Evolutionary conservation across 2,888 invertebrate species (phyloP), one percentile per base, ranked within the genome.

Genomic region (Oscheius sp.): DNA sequence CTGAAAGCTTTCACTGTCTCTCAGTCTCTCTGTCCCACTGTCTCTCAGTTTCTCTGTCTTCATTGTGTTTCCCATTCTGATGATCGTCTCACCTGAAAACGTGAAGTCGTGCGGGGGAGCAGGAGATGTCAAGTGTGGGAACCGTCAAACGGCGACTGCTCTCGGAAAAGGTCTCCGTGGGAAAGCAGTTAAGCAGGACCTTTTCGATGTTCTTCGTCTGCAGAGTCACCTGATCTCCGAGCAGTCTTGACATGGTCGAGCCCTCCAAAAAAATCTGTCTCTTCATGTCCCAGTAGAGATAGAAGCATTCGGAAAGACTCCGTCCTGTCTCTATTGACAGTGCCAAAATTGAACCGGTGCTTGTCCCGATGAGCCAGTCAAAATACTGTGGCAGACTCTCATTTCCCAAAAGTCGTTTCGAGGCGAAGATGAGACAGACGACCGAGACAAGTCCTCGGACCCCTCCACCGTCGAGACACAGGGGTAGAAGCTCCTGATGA

Each of bases 231-330:
- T 85, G 86, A 73, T 86, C 85, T 48, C 86, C 85, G 33, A 87
- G 79, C 9, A 87, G 80, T 37, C 87, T 71, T 59, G 85, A 76
- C 76, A 87, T 79, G 1, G 87, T 86, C 33, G 81, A 80, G 55
- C 85, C 86, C 63, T 85, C 84, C 13, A 87, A 66, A 60, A 87
- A 87, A 47, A 87, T 87, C 75, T 84, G 76, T 37, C 74, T 63
- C 66, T 87, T 87, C 87, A 87, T 87, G 59, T 87, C 83, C 86
- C 86, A 87, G 62, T 87, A 86, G 47, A 78, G 80, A 58, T 82
- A 80, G 78, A 85, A 85, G 42, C 82, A 79, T n/a, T 85, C 80
- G 32, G 62, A 79, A 21, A 87, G 80, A 7, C 81, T 74, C 11
- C 75, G 74, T n/a, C 86, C 86, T 37, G 84, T 85, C 11, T 83